Conservation (phyloP, 2,888 invertebrate species). For the Dryobotodes eremita region DNA sequence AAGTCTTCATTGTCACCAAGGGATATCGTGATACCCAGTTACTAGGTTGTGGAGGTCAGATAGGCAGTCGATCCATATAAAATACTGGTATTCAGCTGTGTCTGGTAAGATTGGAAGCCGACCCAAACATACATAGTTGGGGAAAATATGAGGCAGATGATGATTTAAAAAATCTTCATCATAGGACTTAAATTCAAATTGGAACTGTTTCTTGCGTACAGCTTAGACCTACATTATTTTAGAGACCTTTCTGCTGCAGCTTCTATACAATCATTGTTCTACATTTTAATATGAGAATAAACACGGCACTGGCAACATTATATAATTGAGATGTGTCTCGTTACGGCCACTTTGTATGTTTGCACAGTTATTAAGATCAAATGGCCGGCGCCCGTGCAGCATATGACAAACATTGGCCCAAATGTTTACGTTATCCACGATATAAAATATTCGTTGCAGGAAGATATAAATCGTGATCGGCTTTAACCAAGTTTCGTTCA, state of each 20-base stretch:
- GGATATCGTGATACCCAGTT: not conserved
- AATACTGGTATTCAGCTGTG: not conserved
- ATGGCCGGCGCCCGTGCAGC: slow-evolving; percentile 70
- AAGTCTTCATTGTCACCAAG: not conserved
- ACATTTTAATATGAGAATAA: slow-evolving; percentile 63
- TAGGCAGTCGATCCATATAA: not conserved
- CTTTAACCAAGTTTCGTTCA: slow-evolving; percentile 69
- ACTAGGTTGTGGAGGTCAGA: not conserved
- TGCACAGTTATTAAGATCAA: slow-evolving; percentile 82
- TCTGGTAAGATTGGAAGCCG: not conserved
- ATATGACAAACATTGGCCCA: slow-evolving; percentile 70
- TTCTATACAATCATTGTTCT: slow-evolving; percentile 51
- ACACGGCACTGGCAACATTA: slow-evolving; percentile 59
- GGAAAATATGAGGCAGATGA: not conserved
- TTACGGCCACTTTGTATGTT: slow-evolving; percentile 77
- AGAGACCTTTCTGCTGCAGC: not conserved
- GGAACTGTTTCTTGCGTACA: too few species aligned
- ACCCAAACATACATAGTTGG: not conserved
- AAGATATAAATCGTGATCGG: slow-evolving; percentile 81
- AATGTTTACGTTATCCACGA: slow-evolving; percentile 78
- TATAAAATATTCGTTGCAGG: slow-evolving; percentile 80
- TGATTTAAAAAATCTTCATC: not conserved
- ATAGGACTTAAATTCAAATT: not conserved
- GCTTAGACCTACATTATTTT: too few species aligned
- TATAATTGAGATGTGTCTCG: slow-evolving; percentile 77